Conservation (phyloP, 2,888 invertebrate species). For the Trissoscelio sp. region DNA sequence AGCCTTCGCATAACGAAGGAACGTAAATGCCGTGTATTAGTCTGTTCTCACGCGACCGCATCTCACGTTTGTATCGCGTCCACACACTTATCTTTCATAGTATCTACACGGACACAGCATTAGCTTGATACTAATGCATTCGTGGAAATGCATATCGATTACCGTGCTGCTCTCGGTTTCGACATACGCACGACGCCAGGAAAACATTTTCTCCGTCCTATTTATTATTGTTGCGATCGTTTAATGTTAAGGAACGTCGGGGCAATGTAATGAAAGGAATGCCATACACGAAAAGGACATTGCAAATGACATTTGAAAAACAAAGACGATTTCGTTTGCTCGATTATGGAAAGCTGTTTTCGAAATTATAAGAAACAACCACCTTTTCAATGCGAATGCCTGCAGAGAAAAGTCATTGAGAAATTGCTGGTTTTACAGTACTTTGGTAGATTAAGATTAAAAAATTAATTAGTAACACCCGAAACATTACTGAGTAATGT, state of each 20-base stretch:
- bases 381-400: no score
- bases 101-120: constrained; percentile 45
- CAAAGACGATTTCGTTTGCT: background rate
- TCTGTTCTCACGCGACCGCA: constrained; percentile 61
- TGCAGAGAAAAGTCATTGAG: no score
- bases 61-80: constrained; percentile 54
- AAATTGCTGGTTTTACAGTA: no score
- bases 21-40: constrained; percentile 37
- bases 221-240: constrained; percentile 17
- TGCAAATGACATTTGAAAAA: background rate
- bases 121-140: constrained; percentile 53
- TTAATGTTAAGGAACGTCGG: constrained; percentile 1
- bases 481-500: no score
- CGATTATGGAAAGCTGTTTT: background rate
- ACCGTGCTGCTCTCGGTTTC: constrained; percentile 32
- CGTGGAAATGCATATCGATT: constrained; percentile 61
- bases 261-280: constrained; percentile 2
- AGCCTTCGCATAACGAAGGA: constrained; percentile 2
- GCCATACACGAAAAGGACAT: constrained; percentile 6
- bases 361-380: no score
- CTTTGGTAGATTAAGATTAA: no score
- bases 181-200: constrained; percentile 39
- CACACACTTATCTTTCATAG: constrained; percentile 43
- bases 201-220: constrained; percentile 38
- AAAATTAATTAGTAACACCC: no score